Base-by-base conservation (phyloP, 2,113 vertebrate species). In the Montifringilla adamsi region DNA sequence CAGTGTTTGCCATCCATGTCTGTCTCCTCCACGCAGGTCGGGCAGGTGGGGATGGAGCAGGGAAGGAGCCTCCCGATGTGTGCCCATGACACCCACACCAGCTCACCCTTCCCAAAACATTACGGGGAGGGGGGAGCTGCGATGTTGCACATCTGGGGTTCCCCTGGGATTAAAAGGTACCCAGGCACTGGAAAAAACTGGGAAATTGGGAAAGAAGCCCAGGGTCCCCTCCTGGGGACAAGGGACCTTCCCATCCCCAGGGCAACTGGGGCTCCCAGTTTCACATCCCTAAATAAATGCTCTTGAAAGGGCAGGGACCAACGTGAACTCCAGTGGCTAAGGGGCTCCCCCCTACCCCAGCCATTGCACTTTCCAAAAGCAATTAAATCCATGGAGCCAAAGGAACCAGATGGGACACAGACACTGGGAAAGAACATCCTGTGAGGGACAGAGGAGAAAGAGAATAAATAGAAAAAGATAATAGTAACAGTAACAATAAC, bases 1-100 rank as follows among this genome's bases (percentile, higher is more conserved):
- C 2, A 2, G 21, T 5, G 26, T 43, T 70, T 74, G 56, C 55
- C 0, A 1, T n/a, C 44, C 0, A 0, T 10, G 26, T 21, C 66
- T 2, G 0, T 13, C 18, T 49, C 15, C 14, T 75, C 30, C 63
- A 15, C 9, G 26, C 39, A 16, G 31, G 49, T 6, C 44, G 46
- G 41, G 46, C 23, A 9, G 0, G 1, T 2, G 6, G 27, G 30
- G 44, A 27, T 43, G 76, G 68, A 67, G 68, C 55, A 49, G 47
- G 37, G n/a, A 56, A 59, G 68, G 64, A 82, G 21, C 16, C 15
- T 15, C 39, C 22, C 2, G 0, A 2, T 1, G 3, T n/a, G 43
- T 19, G 12, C 24, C 46, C 23, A 3, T 13, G 47, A 21, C 75
- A 28, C 37, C 31, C 84, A 37, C 46, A 39, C 15, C 28, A 24